phyloP scores from a whole-genome alignment of 2,113 vertebrate genomes.

The Lepidothrix coronata region DNA sequence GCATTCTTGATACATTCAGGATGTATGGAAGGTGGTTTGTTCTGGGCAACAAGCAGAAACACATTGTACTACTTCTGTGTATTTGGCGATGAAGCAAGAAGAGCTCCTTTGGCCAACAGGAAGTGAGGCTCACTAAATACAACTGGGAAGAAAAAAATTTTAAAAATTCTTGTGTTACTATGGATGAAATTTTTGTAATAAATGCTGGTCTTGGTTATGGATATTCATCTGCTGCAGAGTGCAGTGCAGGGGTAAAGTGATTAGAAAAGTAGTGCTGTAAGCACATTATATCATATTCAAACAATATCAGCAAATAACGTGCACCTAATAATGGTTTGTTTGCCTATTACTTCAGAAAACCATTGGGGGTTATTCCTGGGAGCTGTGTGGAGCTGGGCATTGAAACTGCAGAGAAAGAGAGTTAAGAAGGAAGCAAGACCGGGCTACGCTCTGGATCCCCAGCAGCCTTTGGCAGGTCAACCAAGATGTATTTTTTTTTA shows the following conservation, averaged over 20 bases:
- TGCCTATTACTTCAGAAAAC: not conserved
- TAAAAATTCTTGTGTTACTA: not conserved
- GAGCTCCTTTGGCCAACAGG: not conserved
- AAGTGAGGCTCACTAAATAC: not conserved
- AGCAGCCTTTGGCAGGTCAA: not conserved
- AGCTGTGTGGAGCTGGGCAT: not conserved
- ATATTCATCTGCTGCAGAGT: not conserved
- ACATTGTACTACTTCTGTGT: not conserved
- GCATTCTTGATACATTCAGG: constrained; percentile 63
- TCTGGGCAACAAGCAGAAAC: constrained; percentile 20
- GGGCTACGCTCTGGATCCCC: not conserved
- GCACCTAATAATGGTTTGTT: not conserved
- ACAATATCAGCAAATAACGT: not conserved
- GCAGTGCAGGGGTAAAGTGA: not conserved
- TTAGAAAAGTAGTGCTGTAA: not conserved
- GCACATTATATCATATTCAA: not conserved
- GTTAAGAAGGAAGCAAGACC: not conserved
- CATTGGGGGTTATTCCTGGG: not conserved
- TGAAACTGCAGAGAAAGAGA: not conserved
- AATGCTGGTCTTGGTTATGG: not conserved
- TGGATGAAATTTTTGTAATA: not conserved
- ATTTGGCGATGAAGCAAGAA: not conserved
- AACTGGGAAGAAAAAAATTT: not conserved
- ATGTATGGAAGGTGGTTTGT: constrained; percentile 21
- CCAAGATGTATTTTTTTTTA: not conserved